A percentile compares a stretch with the other conserved stretches of the same genome.
phyloP scores from a whole-genome alignment of 2,113 vertebrate genomes.

The Nycticryphes semicollaris region DNA sequence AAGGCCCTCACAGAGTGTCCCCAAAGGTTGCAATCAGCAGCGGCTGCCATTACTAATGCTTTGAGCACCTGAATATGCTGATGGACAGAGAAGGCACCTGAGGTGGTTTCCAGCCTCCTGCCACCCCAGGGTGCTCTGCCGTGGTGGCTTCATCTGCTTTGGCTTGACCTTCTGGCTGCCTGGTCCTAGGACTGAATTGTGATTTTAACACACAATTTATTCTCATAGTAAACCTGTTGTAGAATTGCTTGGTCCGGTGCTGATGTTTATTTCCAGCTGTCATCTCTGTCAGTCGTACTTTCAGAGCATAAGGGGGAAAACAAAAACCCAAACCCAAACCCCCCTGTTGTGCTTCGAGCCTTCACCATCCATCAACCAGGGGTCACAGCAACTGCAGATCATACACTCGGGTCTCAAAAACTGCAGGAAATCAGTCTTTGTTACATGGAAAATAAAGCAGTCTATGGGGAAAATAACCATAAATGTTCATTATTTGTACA shows the following conservation, averaged over 20 bases:
- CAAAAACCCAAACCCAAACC: not conserved
- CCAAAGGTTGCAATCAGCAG: not conserved
- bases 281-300: not conserved
- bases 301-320: not conserved
- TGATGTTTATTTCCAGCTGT: not conserved
- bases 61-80: not conserved
- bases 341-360: not conserved
- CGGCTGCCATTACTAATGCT: not conserved
- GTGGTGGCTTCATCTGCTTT: not conserved
- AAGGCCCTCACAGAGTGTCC: not conserved
- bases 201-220: not conserved
- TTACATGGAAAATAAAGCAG: constrained; percentile 71
- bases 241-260: not conserved
- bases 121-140: not conserved
- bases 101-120: not conserved
- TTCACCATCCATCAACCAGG: constrained; percentile 25
- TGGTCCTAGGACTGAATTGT: not conserved
- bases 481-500: constrained; percentile 81
- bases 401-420: constrained; percentile 8
- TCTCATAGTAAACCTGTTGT: not conserved
- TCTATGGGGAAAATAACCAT: constrained; percentile 78
- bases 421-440: constrained; percentile 69
- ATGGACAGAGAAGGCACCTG: not conserved
- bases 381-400: constrained; percentile 20
- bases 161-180: not conserved